These are phyloP conservation scores for Furcula furcula DNA, from an alignment of 2,888 invertebrate genomes.

Conservation along the genomic window DNA sequence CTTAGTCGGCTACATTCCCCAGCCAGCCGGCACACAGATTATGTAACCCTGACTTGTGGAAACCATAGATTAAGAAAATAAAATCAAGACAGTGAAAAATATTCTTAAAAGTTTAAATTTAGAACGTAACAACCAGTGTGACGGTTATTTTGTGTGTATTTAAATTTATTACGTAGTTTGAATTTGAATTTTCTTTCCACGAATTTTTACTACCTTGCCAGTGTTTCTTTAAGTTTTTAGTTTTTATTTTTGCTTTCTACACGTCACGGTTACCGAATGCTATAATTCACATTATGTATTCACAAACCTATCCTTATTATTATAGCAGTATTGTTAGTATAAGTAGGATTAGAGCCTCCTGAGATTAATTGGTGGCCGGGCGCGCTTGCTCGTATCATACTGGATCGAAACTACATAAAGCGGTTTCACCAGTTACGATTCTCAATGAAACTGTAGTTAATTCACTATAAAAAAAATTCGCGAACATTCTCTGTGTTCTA, in stretches of 20 bases:
- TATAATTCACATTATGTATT: constrained; percentile 66
- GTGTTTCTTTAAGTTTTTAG: background rate
- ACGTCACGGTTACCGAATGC: constrained; percentile 61
- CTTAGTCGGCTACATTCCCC: constrained; percentile 61
- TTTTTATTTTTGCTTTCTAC: constrained; percentile 11
- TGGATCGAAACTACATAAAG: too few species aligned
- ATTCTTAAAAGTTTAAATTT: constrained; percentile 1
- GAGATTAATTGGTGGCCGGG: constrained; percentile 54
- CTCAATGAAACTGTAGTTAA: too few species aligned
- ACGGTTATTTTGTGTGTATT: background rate
- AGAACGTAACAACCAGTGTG: background rate
- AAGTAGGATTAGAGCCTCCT: constrained; percentile 73
- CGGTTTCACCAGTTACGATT: too few species aligned
- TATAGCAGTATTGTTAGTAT: constrained; percentile 75
- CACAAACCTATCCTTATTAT: constrained; percentile 61
- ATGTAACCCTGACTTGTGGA: constrained; percentile 59
- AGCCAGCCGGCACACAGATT: constrained; percentile 51
- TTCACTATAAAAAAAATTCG: too few species aligned
- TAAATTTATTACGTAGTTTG: too few species aligned
- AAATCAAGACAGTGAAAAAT: background rate
- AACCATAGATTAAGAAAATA: constrained; percentile 5
- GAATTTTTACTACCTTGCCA: background rate
- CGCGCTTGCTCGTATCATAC: constrained; percentile 25
- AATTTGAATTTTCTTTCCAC: too few species aligned
- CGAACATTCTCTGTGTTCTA: too few species aligned